Base-by-base conservation (phyloP, 2,113 vertebrate species). In the Oriolus oriolus region DNA sequence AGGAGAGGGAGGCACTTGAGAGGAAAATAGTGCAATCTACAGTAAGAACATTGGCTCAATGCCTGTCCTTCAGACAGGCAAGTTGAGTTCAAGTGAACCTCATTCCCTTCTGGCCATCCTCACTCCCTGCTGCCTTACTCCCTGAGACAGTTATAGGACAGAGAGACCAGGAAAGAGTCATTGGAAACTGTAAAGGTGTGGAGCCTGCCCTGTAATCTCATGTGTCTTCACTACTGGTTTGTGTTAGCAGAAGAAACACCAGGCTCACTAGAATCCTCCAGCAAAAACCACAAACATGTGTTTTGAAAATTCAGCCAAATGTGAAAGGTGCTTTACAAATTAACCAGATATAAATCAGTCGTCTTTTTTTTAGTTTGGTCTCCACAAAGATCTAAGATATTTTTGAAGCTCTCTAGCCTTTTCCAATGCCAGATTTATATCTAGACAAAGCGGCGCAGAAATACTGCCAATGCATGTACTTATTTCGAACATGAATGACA, bases 281-380 rank as follows among this genome's bases (percentile, higher is more conserved):
- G 61, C 41, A 54, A 82, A 91, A 95, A 44, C 61, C 21, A 1
- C 44, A 93, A 73, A 30, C 26, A 50, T 37, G 24, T 82, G 66
- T 79, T 83, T 61, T 35, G 71, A 90, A 93, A 95, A 87, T 76
- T 96, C 66, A 83, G 88, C 66, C 71, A 83, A 90, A 87, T 85
- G 31, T 65, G 75, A 82, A 75, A 91, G 82, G 37, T 91, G 37
- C 28, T 90, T 18, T 82, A 65, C 49, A 83, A 91, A 87, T 90
- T 76, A 93, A 69, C 24, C 28, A 52, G 44, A 68, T 19, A 37
- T 68, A 75, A 87, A 84, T 71, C 31, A 56, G 30, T n/a, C 0
- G 0, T 65, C 22, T 37, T 33, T 56, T 31, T 54, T 53, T 54
- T 71, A 52, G 77, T 90, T 83, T 69, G 14, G 21, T 80, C 47